Conservation (phyloP, 2,797 vertebrate species). For the Acanthiza pusilla region DNA sequence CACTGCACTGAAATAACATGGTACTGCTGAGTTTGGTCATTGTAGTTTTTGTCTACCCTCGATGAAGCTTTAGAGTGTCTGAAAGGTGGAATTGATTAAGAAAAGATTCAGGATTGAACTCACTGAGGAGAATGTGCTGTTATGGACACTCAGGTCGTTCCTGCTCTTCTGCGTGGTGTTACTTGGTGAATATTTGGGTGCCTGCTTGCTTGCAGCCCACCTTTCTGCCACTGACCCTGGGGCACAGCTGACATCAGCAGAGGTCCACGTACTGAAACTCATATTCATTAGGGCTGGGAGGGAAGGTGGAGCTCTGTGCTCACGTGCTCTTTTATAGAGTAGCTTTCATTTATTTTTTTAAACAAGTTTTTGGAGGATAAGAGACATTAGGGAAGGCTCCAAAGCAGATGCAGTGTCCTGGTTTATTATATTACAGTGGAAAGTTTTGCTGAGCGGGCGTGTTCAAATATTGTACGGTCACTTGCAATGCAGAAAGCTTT, state of each 20-base stretch:
- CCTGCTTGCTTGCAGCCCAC: not conserved
- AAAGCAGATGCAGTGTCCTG: not conserved
- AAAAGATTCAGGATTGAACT: not conserved
- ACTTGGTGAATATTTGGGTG: not conserved
- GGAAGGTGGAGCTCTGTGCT: not conserved
- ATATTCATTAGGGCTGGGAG: not conserved
- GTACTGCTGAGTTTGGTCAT: not conserved
- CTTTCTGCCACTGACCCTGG: not conserved
- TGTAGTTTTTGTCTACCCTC: not conserved
- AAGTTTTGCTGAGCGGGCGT: not conserved
- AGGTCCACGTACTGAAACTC: not conserved
- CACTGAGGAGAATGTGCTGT: accelerated
- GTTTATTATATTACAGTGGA: not conserved
- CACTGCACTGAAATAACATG: accelerated
- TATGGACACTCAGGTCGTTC: not conserved
- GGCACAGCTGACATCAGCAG: not conserved
- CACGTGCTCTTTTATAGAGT: not conserved
- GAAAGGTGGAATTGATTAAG: not conserved
- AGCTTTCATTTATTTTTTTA: not conserved
- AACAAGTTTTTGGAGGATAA: not conserved
- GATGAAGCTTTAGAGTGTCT: not conserved
- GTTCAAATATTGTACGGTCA: not conserved
- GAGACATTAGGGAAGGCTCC: not conserved
- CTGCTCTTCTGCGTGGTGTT: not conserved
- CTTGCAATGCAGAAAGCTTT: slow-evolving; percentile 16